Percentiles rank a stretch among this genome's conserved stretches.
Conservation (phyloP, 2,888 invertebrate genomes). For the Phyllotreta striolata region DNA sequence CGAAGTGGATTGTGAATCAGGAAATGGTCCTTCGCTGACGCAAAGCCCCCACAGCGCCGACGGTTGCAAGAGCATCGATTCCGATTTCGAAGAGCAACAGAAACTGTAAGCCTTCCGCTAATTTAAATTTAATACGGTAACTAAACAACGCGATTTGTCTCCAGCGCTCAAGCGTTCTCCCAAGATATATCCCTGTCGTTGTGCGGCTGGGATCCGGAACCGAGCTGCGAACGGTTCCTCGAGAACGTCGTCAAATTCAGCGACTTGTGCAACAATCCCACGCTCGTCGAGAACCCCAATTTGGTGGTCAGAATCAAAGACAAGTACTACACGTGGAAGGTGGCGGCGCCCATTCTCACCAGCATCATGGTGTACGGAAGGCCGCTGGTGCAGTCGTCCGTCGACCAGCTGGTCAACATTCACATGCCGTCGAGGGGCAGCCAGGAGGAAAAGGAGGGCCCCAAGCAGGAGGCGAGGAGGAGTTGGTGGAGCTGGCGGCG, state of each 20-base stretch:
- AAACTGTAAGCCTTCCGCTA: conserved; percentile 54
- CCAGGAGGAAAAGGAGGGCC: conserved; percentile 37
- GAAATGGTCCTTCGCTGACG: conserved; percentile 93
- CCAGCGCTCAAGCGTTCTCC: conserved; percentile 59
- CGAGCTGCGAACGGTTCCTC: conserved; percentile 65
- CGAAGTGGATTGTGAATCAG: conserved; percentile 93
- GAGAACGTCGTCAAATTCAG: conserved; percentile 68
- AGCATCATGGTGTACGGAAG: conserved; percentile 87
- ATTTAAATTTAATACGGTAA: conserved; percentile 13
- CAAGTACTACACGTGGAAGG: conserved; percentile 90
- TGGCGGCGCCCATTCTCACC: conserved; percentile 90
- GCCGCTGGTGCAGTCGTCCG: conserved; percentile 73
- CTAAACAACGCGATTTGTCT: conserved; percentile 30
- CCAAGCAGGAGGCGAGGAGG: conserved; percentile 57
- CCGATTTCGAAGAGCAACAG: conserved; percentile 81
- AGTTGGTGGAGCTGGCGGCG: conserved; percentile 72
- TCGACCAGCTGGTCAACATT: conserved; percentile 58
- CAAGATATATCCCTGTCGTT: conserved; percentile 78
- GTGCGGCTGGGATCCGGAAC: conserved; percentile 72
- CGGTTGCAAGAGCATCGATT: conserved; percentile 81
- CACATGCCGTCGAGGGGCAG: conserved; percentile 54
- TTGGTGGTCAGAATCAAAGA: conserved; percentile 86
- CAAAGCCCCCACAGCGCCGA: conserved; percentile 92
- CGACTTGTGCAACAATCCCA: conserved; percentile 75
- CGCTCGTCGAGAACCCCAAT: conserved; percentile 79